Conservation (phyloP, 1,140 invertebrate genomes). For the Oscheius sp. region DNA sequence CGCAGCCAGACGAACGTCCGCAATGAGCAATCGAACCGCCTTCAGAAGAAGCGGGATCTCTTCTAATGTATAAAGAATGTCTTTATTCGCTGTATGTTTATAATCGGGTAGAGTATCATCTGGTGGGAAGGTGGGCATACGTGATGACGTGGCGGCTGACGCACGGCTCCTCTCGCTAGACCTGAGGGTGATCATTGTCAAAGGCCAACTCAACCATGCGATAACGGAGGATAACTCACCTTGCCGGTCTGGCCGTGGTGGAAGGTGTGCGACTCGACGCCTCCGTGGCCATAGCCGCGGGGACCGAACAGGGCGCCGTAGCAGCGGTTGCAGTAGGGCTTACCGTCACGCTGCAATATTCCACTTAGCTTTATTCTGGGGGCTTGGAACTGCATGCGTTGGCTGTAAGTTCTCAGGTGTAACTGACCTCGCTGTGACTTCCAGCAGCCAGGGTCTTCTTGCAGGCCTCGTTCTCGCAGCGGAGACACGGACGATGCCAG, state of each 20-base stretch:
- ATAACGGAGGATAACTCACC: too few species aligned
- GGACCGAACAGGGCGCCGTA: constrained; percentile 80
- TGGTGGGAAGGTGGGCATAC: not conserved
- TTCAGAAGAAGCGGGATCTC: not conserved
- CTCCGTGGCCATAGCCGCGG: constrained; percentile 57
- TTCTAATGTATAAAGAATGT: not conserved
- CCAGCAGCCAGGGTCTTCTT: constrained; percentile 81
- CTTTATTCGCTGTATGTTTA: not conserved
- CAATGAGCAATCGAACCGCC: not conserved
- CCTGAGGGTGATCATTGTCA: too few species aligned
- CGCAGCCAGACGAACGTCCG: not conserved
- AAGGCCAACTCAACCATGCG: too few species aligned
- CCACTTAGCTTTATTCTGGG: not conserved
- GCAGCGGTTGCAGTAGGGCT: constrained; percentile 85
- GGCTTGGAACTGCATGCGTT: not conserved
- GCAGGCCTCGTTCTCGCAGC: constrained; percentile 76
- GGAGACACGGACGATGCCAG: constrained; percentile 85
- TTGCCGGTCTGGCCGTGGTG: constrained; percentile 50
- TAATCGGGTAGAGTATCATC: not conserved
- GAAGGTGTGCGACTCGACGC: constrained; percentile 55
- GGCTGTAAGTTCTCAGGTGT: too few species aligned
- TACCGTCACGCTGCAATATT: constrained; percentile 74
- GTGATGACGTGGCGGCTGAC: not conserved
- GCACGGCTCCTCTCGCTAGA: not conserved
- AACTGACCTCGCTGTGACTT: constrained; percentile 77